Evolutionary conservation across 2,888 invertebrate genomes (phyloP), one percentile per base, ranked within the genome.

Genomic region (Cinara cedri): DNA sequence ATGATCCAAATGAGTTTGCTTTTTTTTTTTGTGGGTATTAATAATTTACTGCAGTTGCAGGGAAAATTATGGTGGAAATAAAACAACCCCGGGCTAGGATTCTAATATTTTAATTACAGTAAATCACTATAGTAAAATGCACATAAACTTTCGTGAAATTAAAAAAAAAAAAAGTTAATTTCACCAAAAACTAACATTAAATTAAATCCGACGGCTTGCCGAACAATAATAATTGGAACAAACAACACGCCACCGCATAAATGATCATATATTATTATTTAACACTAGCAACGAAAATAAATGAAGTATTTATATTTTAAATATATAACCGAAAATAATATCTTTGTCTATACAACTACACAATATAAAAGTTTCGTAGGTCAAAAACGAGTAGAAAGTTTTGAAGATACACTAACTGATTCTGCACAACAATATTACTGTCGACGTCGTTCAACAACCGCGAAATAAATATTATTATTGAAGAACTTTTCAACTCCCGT

Each of bases 391-490:
- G 34, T 34, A 34, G 34, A 34, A 34, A 34, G 34, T 34, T 34
- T 4, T 6, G 34, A 34, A 34, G 34, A 34, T 34, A 6, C 34
- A 34, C 34, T n/a, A n/a, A n/a, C n/a, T n/a, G n/a, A n/a, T n/a
- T n/a, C n/a, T n/a, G n/a, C n/a, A n/a, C n/a, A n/a, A 34, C 34
- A 34, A 34, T 34, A 34, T 34, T 34, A 6, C 34, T 6, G 34
- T 46, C n/a, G 44, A 21, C 14, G 46, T 21, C 21, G n/a, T 44
- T 46, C 3, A 14, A 65, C 14, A 54, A 62, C 34, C 13, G 34
- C 54, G 19, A 42, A 70, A 70, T 70, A 54, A 70, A 70, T 54
- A 70, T 54, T 70, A 70, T 70, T 42, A 54, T 70, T 42, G 54
- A 70, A 54, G 54, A 70, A 54, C 54, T 54, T 68, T 68, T 46